These are phyloP conservation scores for Percopsis omiscomaycus DNA, from an alignment of 2,797 vertebrate species.

Conservation along the genomic window DNA sequence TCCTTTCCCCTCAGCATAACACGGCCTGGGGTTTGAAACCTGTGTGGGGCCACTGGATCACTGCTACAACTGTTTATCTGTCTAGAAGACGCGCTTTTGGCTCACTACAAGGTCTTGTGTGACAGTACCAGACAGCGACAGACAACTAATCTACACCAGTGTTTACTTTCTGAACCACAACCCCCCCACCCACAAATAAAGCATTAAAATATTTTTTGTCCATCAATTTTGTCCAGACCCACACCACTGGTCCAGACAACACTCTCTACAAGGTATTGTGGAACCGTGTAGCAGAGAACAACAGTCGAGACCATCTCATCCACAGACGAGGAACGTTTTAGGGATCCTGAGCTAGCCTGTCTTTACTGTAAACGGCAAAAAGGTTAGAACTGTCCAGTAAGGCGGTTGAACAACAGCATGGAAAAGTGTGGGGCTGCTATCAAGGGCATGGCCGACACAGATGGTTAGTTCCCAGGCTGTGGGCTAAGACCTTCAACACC, in stretches of 20 bases:
- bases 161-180: no score
- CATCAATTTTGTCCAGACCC: no score
- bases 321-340: no score
- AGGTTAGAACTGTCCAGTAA: conserved; percentile 23
- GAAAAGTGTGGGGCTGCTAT: conserved; percentile 44
- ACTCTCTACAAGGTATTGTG: no score
- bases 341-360: no score
- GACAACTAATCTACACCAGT: conserved; percentile 53
- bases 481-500: conserved; percentile 54
- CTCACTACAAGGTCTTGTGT: conserved; percentile 61
- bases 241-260: no score
- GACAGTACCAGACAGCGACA: conserved; percentile 49
- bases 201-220: no score
- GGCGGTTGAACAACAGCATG: conserved; percentile 25
- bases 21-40: conserved; percentile 41
- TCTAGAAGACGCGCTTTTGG: conserved; percentile 63
- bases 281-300: no score
- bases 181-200: no score
- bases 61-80: conserved; percentile 65
- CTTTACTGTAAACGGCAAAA: conserved; percentile 35
- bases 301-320: no score
- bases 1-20: conserved; percentile 48
- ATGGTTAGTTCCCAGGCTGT: conserved; percentile 73
- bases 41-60: conserved; percentile 45
- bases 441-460: conserved; percentile 51